Conservation (phyloP, 2,888 invertebrate genomes). For the Reticulitermes lucifugus region DNA sequence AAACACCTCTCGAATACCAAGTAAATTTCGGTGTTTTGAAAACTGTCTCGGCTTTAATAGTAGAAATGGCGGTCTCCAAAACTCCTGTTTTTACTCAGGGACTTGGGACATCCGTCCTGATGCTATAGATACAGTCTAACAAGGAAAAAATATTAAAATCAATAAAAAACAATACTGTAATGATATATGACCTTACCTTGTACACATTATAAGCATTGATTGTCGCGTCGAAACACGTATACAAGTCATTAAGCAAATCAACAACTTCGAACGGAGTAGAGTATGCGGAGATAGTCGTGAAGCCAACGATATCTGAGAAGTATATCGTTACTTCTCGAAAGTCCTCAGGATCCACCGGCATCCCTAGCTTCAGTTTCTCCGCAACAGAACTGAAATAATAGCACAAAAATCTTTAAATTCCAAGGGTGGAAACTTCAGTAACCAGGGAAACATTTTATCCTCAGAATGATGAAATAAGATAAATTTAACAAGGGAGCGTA, state of each 20-base stretch:
- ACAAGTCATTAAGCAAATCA: conserved; percentile 90
- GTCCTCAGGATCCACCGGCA: conserved; percentile 92
- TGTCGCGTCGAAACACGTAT: conserved; percentile 93
- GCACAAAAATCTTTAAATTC: background rate
- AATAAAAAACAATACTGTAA: background rate
- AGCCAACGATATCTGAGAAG: conserved; percentile 95
- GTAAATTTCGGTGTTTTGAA: too few relatives aligned
- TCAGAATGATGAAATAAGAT: too few relatives aligned
- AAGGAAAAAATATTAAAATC: background rate
- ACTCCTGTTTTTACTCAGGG: too few relatives aligned
- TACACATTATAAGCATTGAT: conserved; percentile 92
- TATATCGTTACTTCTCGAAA: conserved; percentile 94
- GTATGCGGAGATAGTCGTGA: conserved; percentile 92
- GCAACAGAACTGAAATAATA: conserved; percentile 80
- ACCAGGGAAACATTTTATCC: too few relatives aligned
- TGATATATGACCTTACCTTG: conserved; percentile 68
- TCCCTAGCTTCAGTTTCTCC: conserved; percentile 89
- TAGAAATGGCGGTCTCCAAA: too few relatives aligned
- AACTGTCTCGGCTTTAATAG: too few relatives aligned
- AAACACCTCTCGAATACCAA: too few relatives aligned
- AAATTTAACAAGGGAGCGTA: too few relatives aligned
- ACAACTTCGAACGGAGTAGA: conserved; percentile 94
- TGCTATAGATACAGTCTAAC: background rate
- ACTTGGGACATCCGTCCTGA: too few relatives aligned
- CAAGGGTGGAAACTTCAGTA: too few relatives aligned